Conservation (phyloP, 1,140 invertebrate genomes). For the Pogonomyrmex barbatus region DNA sequence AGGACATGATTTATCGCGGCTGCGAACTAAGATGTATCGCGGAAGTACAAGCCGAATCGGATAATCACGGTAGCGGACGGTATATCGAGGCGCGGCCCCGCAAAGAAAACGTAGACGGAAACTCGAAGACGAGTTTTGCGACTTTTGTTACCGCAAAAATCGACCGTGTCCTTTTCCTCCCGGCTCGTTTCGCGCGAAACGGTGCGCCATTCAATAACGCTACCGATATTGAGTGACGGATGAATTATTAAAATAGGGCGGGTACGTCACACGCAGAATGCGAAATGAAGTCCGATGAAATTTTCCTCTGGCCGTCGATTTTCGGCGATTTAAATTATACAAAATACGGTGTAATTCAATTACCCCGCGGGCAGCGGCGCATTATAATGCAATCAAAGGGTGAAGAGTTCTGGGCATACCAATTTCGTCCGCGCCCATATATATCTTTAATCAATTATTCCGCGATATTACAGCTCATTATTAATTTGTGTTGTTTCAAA, state of each 20-base stretch:
- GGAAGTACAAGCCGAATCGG: conserved; percentile 54
- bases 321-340: conserved; percentile 71
- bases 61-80: conserved; percentile 42
- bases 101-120: not conserved
- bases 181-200: not conserved
- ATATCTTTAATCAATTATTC: conserved; percentile 68
- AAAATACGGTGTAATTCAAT: conserved; percentile 74
- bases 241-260: conserved; percentile 60
- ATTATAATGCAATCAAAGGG: conserved; percentile 74
- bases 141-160: conserved; percentile 4
- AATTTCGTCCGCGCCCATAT: conserved; percentile 64
- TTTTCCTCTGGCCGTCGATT: conserved; percentile 64
- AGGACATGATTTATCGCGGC: conserved; percentile 69
- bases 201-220: conserved; percentile 34
- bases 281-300: conserved; percentile 53
- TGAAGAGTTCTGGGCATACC: conserved; percentile 68
- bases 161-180: not conserved
- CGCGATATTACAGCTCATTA: conserved; percentile 56
- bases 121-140: conserved; percentile 9
- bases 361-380: conserved; percentile 68
- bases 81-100: conserved; percentile 5
- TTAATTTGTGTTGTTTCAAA: conserved; percentile 68
- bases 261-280: conserved; percentile 38
- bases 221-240: conserved; percentile 52
- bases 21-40: conserved; percentile 65